Percentiles rank a stretch among this genome's conserved stretches.
Conservation (phyloP, 2,888 invertebrate genomes). For the Amblyjoppa proteus region DNA sequence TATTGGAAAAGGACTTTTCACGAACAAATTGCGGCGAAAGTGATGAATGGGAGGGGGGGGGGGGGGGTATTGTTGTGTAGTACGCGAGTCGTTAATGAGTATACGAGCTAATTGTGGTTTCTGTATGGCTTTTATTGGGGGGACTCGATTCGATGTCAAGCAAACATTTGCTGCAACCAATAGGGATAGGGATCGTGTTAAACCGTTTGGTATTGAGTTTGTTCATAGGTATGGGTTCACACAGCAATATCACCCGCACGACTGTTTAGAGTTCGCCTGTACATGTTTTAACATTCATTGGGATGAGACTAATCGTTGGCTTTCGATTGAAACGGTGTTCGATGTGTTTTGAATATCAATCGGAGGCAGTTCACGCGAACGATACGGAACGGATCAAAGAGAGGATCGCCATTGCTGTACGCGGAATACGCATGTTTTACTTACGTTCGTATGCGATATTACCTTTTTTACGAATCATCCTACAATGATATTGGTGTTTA, state of each 20-base stretch:
- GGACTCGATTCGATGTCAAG: constrained; percentile 63
- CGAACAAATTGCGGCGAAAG: neutral
- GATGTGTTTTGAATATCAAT: constrained; percentile 66
- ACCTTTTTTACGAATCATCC: neutral
- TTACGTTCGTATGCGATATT: neutral
- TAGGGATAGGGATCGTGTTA: constrained; percentile 53
- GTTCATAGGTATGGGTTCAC: constrained; percentile 27
- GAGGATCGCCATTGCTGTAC: constrained; percentile 48
- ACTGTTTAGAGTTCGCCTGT: constrained; percentile 62
- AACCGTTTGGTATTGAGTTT: constrained; percentile 53
- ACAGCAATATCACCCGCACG: constrained; percentile 26
- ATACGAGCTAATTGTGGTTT: constrained; percentile 68
- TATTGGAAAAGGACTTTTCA: neutral
- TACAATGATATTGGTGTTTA: neutral
- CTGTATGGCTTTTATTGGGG: constrained; percentile 65
- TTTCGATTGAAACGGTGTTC: constrained; percentile 61
- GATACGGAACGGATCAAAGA: constrained; percentile 21
- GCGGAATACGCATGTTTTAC: neutral
- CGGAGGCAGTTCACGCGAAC: constrained; percentile 53
- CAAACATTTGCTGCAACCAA: constrained; percentile 65
- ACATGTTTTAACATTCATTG: constrained; percentile 67
- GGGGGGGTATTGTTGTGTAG: neutral
- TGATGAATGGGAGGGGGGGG: neutral
- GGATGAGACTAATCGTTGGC: constrained; percentile 66
- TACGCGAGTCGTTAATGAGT: constrained; percentile 62